Percentiles rank a stretch among this genome's conserved stretches.
phyloP scores from a whole-genome alignment of 2,113 vertebrate species.

The Lampris megalopsis region DNA sequence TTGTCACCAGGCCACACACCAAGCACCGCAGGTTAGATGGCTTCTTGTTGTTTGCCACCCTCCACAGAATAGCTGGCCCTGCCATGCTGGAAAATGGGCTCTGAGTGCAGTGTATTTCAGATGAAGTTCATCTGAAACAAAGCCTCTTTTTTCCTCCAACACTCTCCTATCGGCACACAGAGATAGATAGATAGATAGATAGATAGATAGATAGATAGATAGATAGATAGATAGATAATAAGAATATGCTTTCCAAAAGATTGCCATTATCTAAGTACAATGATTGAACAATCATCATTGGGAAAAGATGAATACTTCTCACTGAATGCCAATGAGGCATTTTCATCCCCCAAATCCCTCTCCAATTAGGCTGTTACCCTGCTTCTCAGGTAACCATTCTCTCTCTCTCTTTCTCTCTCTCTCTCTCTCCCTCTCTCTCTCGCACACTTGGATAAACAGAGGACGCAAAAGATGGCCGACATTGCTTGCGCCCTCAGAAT shows the following conservation, averaged over 20 bases:
- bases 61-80: slow-evolving; percentile 67
- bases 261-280: slow-evolving; percentile 8
- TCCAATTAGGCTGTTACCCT: slow-evolving; percentile 37
- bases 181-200: not conserved
- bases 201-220: not conserved
- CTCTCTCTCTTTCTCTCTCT: slow-evolving; percentile 53
- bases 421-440: slow-evolving; percentile 54
- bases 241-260: slow-evolving; percentile 1
- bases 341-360: slow-evolving; percentile 36
- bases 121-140: slow-evolving; percentile 41
- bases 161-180: slow-evolving; percentile 9
- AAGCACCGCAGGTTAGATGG: slow-evolving; percentile 69
- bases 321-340: slow-evolving; percentile 31
- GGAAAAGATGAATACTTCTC: slow-evolving; percentile 12
- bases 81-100: slow-evolving; percentile 64
- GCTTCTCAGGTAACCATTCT: slow-evolving; percentile 59
- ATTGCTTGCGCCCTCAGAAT: slow-evolving; percentile 73
- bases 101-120: slow-evolving; percentile 55
- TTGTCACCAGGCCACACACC: slow-evolving; percentile 79
- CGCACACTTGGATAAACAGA: slow-evolving; percentile 69
- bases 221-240: not conserved
- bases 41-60: slow-evolving; percentile 74
- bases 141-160: not conserved
- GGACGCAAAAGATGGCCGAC: slow-evolving; percentile 76
- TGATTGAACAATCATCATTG: slow-evolving; percentile 21